These are phyloP conservation scores for Botrylloides violaceus DNA, from an alignment of 23 tunicate species.

Conservation along the genomic window DNA sequence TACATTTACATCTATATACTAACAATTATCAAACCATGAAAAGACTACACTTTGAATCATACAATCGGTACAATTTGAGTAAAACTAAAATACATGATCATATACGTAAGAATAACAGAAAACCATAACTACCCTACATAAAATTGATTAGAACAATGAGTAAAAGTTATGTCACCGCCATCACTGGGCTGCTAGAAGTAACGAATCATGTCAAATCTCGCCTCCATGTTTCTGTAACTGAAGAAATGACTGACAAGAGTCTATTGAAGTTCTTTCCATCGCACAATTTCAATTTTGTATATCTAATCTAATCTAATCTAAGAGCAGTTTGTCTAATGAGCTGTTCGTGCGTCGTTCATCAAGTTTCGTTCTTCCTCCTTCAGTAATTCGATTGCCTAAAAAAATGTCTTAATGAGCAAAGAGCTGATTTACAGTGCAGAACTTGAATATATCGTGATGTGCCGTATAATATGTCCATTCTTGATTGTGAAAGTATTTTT, in stretches of 20 bases:
- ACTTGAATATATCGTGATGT: too few relatives aligned
- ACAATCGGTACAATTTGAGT: background rate
- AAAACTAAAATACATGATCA: background rate
- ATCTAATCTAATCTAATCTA: background rate
- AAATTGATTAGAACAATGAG: background rate
- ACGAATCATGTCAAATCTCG: too few relatives aligned
- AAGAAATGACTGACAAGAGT: too few relatives aligned
- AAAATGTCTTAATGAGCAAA: background rate
- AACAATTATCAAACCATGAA: background rate
- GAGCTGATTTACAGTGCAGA: too few relatives aligned
- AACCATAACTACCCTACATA: background rate
- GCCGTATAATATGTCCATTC: too few relatives aligned
- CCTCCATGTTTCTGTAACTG: too few relatives aligned
- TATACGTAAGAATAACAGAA: background rate
- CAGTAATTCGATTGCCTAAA: slow-evolving; percentile 16
- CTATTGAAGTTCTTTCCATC: too few relatives aligned
- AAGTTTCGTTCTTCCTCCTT: slow-evolving; percentile 5
- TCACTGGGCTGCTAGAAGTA: too few relatives aligned
- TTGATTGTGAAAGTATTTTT: too few relatives aligned
- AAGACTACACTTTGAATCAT: too few relatives aligned
- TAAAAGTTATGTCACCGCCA: too few relatives aligned
- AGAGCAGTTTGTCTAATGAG: slow-evolving; percentile 8
- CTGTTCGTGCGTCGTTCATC: background rate
- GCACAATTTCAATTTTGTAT: too few relatives aligned
- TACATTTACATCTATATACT: background rate